These are phyloP conservation scores for Tragelaphus scriptus DNA, from an alignment of 2,113 vertebrate genomes.

Conservation along the genomic window DNA sequence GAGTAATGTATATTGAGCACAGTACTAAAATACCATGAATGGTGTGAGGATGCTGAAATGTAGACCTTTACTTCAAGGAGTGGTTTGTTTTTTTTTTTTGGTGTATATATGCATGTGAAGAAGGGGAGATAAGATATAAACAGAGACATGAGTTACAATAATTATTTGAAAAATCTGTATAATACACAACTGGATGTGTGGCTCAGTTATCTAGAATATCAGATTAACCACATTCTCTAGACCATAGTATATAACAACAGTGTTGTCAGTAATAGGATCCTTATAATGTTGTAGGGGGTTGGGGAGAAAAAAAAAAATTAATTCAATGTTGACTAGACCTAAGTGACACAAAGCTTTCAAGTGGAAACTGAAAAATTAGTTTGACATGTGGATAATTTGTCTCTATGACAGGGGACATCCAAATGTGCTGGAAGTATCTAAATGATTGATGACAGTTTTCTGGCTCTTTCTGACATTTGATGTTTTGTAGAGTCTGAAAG, in stretches of 20 bases:
- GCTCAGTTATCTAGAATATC: neutral
- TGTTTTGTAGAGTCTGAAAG: neutral
- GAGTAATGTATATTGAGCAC: neutral
- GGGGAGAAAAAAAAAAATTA: neutral
- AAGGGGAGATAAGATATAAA: neutral
- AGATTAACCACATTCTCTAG: neutral
- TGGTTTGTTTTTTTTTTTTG: neutral
- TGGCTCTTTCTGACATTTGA: neutral
- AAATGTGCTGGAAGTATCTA: neutral
- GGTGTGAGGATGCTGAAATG: neutral
- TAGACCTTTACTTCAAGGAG: neutral
- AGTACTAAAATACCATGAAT: neutral
- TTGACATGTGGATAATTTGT: constrained; percentile 53
- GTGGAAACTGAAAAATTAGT: constrained; percentile 47
- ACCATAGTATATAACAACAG: neutral
- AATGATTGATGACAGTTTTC: neutral
- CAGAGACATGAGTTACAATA: neutral
- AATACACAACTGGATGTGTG: neutral
- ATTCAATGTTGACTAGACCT: constrained; percentile 41
- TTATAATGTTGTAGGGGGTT: neutral
- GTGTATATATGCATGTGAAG: neutral
- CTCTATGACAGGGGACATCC: constrained; percentile 37
- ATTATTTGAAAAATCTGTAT: neutral
- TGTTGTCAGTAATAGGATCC: neutral
- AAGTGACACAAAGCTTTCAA: constrained; percentile 29